Base-by-base conservation (phyloP, 1,140 invertebrate genomes). In the Habropoda laboriosa region DNA sequence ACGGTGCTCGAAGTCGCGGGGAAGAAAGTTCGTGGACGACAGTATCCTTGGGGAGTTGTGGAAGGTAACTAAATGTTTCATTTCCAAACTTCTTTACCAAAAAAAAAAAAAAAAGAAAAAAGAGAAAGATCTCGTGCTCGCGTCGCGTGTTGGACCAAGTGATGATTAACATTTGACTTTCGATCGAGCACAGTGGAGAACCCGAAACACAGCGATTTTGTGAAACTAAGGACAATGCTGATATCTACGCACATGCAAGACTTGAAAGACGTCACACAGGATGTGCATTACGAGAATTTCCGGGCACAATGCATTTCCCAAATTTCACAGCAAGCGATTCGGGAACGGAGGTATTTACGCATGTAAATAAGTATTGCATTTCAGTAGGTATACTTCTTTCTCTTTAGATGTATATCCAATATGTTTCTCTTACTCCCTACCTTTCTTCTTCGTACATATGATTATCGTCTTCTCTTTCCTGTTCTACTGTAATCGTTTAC, bases 41-140 rank as follows among this genome's bases (percentile, higher is more conserved):
- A 99, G 89, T 99, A 99, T 93, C 98, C 98, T 0, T 99, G 99
- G 99, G 99, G 99, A 24, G 96, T 99, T 51, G 98, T 99, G 3
- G 98, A 99, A 94, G 96, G 96, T 97, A 70, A 73, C 12, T 72
- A 78, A 12, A 45, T 35, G 8, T 55, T n/a, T 24, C 24, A 53
- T 21, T 40, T 30, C 5, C 30, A 16, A 24, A 24, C 21, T 38
- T n/a, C n/a, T n/a, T n/a, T n/a, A n/a, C n/a, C n/a, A n/a, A n/a
- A n/a, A n/a, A n/a, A n/a, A 49, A 57, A 18, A 78, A 42, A 24
- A 21, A 30, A 57, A 61, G 4, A 40, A 12, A 53, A 53, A 7
- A 53, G n/a, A 32, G 18, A n/a, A 2, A 7, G 0, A 40, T 40
- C 12, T 8, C 0, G 0, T n/a, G 3, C 13, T n/a, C 35, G 3